These are phyloP conservation scores for Blastobasis adustella DNA, from an alignment of 2,888 invertebrate species.

Conservation along the genomic window DNA sequence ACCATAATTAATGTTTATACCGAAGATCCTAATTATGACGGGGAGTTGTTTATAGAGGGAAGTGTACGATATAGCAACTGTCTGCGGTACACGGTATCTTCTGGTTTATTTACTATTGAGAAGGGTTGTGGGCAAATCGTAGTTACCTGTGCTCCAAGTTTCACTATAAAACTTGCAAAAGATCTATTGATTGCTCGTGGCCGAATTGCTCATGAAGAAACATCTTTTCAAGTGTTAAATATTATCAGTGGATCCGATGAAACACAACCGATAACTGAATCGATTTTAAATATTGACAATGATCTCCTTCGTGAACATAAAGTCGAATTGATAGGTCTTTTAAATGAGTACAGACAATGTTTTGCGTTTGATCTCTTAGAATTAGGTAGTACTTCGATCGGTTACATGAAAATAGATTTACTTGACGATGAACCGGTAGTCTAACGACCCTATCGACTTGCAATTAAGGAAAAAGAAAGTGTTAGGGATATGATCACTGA, in stretches of 20 bases:
- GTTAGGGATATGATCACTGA: conserved; percentile 8
- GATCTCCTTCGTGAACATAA: not conserved
- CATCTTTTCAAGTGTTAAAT: not conserved
- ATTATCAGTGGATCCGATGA: not conserved
- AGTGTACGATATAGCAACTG: not conserved
- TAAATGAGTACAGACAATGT: not conserved
- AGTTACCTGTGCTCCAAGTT: not conserved
- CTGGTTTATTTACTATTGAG: not conserved
- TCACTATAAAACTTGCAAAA: not conserved
- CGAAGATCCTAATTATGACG: not conserved
- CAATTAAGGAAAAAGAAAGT: conserved; percentile 6
- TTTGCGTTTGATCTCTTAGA: not conserved
- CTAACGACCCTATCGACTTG: conserved; percentile 9
- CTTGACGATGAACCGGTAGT: too few relatives aligned
- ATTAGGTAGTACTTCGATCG: not conserved
- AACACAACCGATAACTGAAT: not conserved
- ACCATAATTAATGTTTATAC: not conserved
- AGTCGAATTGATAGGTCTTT: not conserved
- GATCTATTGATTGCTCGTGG: not conserved
- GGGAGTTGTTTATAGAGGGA: not conserved
- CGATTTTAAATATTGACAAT: not conserved
- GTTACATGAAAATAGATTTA: too few relatives aligned
- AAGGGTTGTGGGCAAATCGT: not conserved
- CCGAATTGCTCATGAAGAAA: not conserved
- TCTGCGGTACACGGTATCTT: not conserved